A percentile compares a stretch with the other conserved stretches of the same genome.
These are phyloP conservation scores for Neoascia interrupta DNA, from an alignment of 2,888 invertebrate genomes.

Conservation along the genomic window DNA sequence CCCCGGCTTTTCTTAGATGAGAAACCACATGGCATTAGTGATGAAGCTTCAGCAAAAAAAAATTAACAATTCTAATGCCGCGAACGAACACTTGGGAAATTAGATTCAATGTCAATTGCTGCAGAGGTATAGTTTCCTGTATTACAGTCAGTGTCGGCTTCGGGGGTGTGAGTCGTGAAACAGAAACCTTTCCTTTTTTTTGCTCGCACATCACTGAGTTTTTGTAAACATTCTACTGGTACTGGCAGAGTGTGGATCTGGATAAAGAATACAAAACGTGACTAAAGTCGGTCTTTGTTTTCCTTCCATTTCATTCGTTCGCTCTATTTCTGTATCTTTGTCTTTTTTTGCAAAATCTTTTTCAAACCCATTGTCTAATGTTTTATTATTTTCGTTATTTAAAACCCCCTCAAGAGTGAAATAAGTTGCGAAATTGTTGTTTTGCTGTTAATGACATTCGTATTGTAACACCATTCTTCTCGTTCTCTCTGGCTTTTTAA, in stretches of 20 bases:
- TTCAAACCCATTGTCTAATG: constrained; percentile 51
- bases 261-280: constrained; percentile 43
- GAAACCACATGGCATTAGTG: constrained; percentile 55
- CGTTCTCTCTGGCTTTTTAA: neutral
- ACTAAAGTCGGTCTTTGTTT: constrained; percentile 45
- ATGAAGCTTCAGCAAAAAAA: constrained; percentile 19
- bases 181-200: neutral
- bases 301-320: constrained; percentile 8
- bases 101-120: constrained; percentile 66
- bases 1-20: constrained; percentile 37
- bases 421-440: constrained; percentile 55
- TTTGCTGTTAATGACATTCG: constrained; percentile 17
- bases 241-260: constrained; percentile 40
- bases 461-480: neutral
- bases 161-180: constrained; percentile 2
- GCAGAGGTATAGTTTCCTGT: neutral
- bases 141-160: neutral
- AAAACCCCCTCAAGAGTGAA: constrained; percentile 56
- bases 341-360: constrained; percentile 11
- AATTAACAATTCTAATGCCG: constrained; percentile 65
- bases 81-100: constrained; percentile 60
- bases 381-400: constrained; percentile 59
- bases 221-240: constrained; percentile 55
- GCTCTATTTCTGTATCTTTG: neutral
- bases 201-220: constrained; percentile 50